A percentile compares a stretch with the other conserved stretches of the same genome.
These are phyloP conservation scores for Gonioctena quinquepunctata DNA, from an alignment of 1,140 invertebrate species.

Conservation along the genomic window DNA sequence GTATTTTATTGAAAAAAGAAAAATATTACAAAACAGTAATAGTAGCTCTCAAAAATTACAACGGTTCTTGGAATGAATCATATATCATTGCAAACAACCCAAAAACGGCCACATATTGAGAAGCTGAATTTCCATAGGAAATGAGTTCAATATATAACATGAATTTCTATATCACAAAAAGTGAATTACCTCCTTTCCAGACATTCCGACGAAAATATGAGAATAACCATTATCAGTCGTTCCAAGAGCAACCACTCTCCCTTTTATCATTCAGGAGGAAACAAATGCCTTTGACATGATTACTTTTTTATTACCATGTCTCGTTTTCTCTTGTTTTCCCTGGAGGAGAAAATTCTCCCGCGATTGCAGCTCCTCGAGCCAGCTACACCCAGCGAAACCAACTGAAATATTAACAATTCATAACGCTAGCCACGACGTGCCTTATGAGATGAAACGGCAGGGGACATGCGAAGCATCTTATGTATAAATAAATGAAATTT, in stretches of 20 bases:
- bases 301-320: slow-evolving; percentile 24
- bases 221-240: neutral
- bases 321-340: slow-evolving; percentile 27
- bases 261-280: slow-evolving; percentile 16
- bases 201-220: too few species aligned
- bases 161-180: too few species aligned
- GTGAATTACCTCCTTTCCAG: too few species aligned
- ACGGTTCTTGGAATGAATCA: too few species aligned
- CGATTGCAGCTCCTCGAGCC: slow-evolving; percentile 25
- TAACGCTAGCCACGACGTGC: slow-evolving; percentile 31
- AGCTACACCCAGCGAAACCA: slow-evolving; percentile 6
- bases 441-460: slow-evolving; percentile 14
- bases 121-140: too few species aligned
- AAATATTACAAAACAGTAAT: too few species aligned
- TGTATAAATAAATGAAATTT: slow-evolving; percentile 27
- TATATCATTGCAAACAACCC: too few species aligned
- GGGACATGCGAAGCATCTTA: slow-evolving; percentile 31
- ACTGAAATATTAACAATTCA: slow-evolving; percentile 33
- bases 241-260: neutral
- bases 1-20: too few species aligned
- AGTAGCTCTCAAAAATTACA: too few species aligned
- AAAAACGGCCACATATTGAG: too few species aligned
- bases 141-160: too few species aligned
- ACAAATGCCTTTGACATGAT: slow-evolving; percentile 25
- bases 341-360: slow-evolving; percentile 26